phyloP scores from a whole-genome alignment of 2,888 invertebrate genomes.

The Argyra leucocephala region DNA sequence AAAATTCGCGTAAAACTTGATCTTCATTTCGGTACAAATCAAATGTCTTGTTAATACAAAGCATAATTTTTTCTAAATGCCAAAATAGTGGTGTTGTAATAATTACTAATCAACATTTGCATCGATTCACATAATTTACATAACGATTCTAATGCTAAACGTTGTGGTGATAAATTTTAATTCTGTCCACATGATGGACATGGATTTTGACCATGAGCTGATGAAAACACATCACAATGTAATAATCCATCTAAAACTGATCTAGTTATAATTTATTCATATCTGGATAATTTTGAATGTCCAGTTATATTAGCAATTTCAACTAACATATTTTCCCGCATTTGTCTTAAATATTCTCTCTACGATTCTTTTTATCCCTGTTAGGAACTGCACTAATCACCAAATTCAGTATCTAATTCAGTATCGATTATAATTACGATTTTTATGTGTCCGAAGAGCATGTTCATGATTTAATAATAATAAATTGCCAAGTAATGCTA shows the following conservation, averaged over 20 bases:
- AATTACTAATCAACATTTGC: constrained; percentile 94
- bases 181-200: constrained; percentile 71
- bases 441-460: constrained; percentile 71
- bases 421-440: constrained; percentile 80
- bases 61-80: constrained; percentile 79
- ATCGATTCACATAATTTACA: constrained; percentile 94
- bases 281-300: constrained; percentile 79
- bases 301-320: constrained; percentile 92
- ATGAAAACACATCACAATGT: constrained; percentile 96
- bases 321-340: constrained; percentile 93
- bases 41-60: constrained; percentile 76
- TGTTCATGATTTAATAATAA: constrained; percentile 88
- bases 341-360: constrained; percentile 88
- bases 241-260: constrained; percentile 91
- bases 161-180: constrained; percentile 79
- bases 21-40: constrained; percentile 82
- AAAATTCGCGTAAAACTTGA: constrained; percentile 92
- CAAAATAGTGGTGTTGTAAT: constrained; percentile 94
- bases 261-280: constrained; percentile 84
- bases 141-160: constrained; percentile 88
- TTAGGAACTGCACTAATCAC: constrained; percentile 73
- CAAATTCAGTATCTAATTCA: constrained; percentile 72
- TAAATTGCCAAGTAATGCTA: constrained; percentile 82
- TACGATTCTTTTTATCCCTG: constrained; percentile 78
- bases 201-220: constrained; percentile 91